These are phyloP conservation scores for Nebria salina DNA, from an alignment of 2,888 invertebrate genomes.

Conservation along the genomic window DNA sequence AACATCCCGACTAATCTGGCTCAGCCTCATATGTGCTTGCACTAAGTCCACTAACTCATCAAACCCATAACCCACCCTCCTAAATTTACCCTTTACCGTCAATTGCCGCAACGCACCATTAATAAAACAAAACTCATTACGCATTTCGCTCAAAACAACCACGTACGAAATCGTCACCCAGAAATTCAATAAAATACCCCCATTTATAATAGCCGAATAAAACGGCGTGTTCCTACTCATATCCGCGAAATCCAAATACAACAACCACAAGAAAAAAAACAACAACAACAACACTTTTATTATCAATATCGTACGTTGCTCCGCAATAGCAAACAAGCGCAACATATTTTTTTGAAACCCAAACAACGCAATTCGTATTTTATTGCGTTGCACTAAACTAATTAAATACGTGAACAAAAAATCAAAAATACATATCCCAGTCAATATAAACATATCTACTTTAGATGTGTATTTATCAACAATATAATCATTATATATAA, in stretches of 20 bases:
- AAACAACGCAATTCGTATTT: background rate
- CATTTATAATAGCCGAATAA: background rate
- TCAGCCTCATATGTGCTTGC: background rate
- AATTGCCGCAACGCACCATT: slow-evolving; percentile 7
- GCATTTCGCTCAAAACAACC: slow-evolving; percentile 2
- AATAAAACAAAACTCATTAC: slow-evolving; percentile 4
- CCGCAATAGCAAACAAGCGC: background rate
- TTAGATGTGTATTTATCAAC: background rate
- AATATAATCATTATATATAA: background rate
- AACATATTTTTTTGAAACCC: slow-evolving; percentile 4
- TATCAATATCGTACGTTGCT: background rate
- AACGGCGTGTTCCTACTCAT: too few relatives aligned
- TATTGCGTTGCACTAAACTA: slow-evolving; percentile 7
- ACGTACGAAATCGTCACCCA: background rate
- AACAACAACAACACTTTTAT: background rate
- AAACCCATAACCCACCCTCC: background rate
- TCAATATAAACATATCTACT: background rate
- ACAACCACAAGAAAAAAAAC: background rate
- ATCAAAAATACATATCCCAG: background rate
- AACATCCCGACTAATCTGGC: background rate
- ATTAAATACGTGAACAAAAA: background rate
- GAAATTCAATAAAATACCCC: background rate
- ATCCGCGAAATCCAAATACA: background rate
- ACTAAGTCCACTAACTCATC: slow-evolving; percentile 4
- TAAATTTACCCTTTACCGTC: background rate